A percentile compares a stretch with the other conserved stretches of the same genome.
Conservation (phyloP, 2,797 vertebrate species). For the Argentina silus region DNA sequence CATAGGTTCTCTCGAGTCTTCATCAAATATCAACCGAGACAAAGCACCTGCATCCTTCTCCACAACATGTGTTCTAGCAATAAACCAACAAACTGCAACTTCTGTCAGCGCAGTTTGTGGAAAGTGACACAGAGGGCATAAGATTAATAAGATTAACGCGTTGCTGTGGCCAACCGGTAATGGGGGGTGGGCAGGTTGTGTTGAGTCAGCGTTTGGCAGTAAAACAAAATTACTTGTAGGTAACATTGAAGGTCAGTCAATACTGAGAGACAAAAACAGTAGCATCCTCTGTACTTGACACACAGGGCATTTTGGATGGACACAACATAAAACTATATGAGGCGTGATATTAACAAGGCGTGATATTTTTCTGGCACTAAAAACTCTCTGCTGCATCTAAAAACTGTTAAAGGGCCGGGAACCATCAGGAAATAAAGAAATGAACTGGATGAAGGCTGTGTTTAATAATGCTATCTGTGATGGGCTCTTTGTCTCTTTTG, state of each 20-base stretch:
- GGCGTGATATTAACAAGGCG: conserved; percentile 3
- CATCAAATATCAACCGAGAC: no score
- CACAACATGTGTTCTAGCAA: not conserved
- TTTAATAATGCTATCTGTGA: conserved; percentile 6
- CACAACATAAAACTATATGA: not conserved
- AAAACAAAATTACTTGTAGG: not conserved
- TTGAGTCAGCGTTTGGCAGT: not conserved
- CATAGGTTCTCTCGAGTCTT: no score
- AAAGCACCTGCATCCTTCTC: not conserved
- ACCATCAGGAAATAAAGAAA: not conserved
- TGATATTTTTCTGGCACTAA: not conserved
- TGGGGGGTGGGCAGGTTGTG: not conserved
- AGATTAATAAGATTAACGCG: not conserved
- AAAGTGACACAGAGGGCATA: not conserved
- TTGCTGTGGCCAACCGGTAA: not conserved
- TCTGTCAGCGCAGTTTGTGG: not conserved
- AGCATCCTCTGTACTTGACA: not conserved
- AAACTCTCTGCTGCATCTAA: not conserved
- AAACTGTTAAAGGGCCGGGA: not conserved
- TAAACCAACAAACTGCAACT: not conserved
- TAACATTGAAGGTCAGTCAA: not conserved
- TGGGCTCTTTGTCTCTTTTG: not conserved
- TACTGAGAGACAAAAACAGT: conserved; percentile 3
- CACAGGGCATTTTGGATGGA: not conserved
- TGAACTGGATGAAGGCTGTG: not conserved